These are phyloP conservation scores for Hapalemur alaotrensis DNA, from an alignment of 2,797 vertebrate genomes.

Conservation along the genomic window DNA sequence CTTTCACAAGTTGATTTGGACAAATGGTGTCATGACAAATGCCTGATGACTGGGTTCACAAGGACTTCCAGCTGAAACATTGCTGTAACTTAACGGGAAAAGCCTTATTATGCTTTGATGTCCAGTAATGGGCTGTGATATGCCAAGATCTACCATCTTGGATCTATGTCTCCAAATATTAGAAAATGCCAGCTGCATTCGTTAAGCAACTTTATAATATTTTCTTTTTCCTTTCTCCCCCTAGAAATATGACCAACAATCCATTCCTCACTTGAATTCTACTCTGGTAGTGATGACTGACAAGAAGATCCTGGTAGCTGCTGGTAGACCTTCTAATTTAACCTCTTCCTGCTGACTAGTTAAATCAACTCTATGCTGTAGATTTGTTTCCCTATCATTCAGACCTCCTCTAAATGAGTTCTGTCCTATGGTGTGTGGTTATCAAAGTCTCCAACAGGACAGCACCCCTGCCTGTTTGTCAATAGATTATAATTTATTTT, in stretches of 20 bases:
- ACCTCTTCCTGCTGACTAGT: background rate
- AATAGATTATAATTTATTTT: background rate
- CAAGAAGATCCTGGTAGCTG: background rate
- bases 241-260: background rate
- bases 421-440: background rate
- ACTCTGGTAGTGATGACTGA: background rate
- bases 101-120: background rate
- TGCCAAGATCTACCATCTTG: background rate
- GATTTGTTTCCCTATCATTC: background rate
- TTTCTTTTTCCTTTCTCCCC: background rate
- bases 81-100: background rate
- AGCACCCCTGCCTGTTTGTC: background rate
- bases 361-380: background rate
- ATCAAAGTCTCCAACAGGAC: background rate
- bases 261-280: background rate
- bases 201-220: background rate
- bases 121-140: background rate
- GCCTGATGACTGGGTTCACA: background rate
- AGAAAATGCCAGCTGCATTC: background rate
- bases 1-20: background rate
- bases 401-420: background rate
- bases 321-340: background rate
- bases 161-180: background rate
- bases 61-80: background rate
- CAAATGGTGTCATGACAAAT: background rate